Evolutionary conservation across 64 coral and sea anemone genomes (phyloP), one percentile per base, ranked within the genome.

Genomic region (Pocillopora damicornis): DNA sequence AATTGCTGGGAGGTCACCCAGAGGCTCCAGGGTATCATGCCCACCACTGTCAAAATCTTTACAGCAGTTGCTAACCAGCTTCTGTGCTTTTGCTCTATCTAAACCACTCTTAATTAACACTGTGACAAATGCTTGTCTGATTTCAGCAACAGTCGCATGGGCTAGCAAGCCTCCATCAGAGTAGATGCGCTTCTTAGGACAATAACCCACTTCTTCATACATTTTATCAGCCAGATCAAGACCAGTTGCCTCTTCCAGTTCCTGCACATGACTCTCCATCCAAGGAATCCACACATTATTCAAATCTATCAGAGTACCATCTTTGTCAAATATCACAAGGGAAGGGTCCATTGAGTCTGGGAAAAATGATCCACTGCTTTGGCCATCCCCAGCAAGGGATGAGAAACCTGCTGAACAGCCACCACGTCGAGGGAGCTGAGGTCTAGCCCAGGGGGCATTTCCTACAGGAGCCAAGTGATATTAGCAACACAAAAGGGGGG

Each of bases 251-350:
- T 83, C 76, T 73, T 98, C 96, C 23, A 98, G 90, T 34, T 94
- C 88, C 12, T 56, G 68, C 4, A 92, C 93, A 51, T 95, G 90
- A 13, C 63, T 69, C 63, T 94, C 84, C 76, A 98, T 92, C 96
- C 96, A 98, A 17, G 91, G 93, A 12, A 92, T 89, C 96, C 96
- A 98, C 9, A 94, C 93, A 17, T 93, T 90, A 23, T 98, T 89
- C 3, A 92, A 77, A 23, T 98, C 93, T 81, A 98, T 98, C 78
- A 98, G 60, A 45, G 96, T 98, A 11, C 96, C 96, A 73, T 98
- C 96, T 68, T 98, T 98, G 79, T 98, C 96, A 34, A 98, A 98
- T 73, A 98, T 95, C 16, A 98, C 83, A 75, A 98, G 79, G 4
- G 93, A 92, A 22, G 80, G 80, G 68, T 83, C 80, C 16, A 45